A percentile compares a stretch with the other conserved stretches of the same genome.
These are phyloP conservation scores for Narcine bancroftii DNA, from an alignment of 2,113 vertebrate genomes.

Conservation along the genomic window DNA sequence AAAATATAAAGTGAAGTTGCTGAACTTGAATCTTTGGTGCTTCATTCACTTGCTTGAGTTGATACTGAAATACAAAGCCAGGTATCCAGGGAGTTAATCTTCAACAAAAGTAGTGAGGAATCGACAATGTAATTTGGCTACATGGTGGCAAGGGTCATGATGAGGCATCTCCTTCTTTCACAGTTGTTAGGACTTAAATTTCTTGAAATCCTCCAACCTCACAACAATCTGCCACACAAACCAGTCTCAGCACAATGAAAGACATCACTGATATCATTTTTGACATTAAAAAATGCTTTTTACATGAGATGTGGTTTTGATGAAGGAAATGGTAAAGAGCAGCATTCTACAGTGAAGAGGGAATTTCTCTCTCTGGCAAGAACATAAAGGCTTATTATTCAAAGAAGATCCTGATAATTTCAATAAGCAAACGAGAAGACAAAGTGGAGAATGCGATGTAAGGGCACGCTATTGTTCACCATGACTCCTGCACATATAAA, in stretches of 20 bases:
- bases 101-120: background rate
- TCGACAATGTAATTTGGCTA: background rate
- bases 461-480: background rate
- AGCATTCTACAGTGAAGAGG: slow-evolving; percentile 2
- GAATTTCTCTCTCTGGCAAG: slow-evolving; percentile 23
- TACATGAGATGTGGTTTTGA: background rate
- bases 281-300: background rate
- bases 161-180: background rate
- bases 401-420: background rate
- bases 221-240: background rate
- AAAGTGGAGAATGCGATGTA: background rate
- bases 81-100: background rate
- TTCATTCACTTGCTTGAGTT: background rate
- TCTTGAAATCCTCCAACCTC: background rate
- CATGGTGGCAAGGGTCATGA: background rate
- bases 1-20: background rate
- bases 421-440: background rate
- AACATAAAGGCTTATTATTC: background rate
- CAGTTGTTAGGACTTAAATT: background rate
- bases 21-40: background rate
- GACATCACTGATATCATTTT: background rate
- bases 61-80: background rate
- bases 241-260: background rate
- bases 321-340: background rate
- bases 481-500: slow-evolving; percentile 39